Conservation (phyloP, 1,140 invertebrate species). For the Ips nitidus region DNA sequence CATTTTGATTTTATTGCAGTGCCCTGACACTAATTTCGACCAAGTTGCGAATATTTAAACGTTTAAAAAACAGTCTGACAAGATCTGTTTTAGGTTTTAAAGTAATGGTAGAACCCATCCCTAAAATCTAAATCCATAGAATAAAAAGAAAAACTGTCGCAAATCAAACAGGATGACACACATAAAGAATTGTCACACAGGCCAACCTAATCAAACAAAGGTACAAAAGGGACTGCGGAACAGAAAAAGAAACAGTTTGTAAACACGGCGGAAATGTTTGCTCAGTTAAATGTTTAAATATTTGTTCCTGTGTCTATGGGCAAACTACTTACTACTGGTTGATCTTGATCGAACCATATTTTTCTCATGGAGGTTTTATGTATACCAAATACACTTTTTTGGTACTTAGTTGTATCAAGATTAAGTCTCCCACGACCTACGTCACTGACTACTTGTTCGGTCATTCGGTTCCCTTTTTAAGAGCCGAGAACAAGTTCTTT, state of each 20-base stretch:
- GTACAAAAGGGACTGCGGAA: conserved; percentile 9
- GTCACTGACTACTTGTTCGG: conserved; percentile 16
- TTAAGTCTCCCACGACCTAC: not conserved
- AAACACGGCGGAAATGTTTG: conserved; percentile 17
- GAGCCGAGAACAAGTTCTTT: conserved; percentile 16
- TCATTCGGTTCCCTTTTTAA: conserved; percentile 14
- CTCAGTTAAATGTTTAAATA: conserved; percentile 19
- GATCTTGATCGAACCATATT: too few relatives aligned
- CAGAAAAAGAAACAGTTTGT: conserved; percentile 25
- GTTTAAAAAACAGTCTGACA: too few relatives aligned
- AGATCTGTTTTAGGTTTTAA: not conserved
- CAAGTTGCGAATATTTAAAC: too few relatives aligned
- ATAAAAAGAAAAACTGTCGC: conserved; percentile 9
- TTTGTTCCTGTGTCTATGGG: conserved; percentile 22
- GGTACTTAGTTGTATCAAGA: too few relatives aligned
- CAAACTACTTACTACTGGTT: conserved; percentile 14
- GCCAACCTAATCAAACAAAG: conserved; percentile 24
- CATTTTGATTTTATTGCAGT: too few relatives aligned
- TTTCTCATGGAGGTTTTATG: too few relatives aligned
- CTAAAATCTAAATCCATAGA: not conserved
- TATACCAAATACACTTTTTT: too few relatives aligned
- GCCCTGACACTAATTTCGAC: too few relatives aligned
- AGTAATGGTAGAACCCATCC: not conserved
- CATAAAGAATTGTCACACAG: conserved; percentile 5
- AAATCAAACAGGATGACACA: conserved; percentile 21